These are phyloP conservation scores for Pachycephala philippinensis DNA, from an alignment of 2,113 vertebrate genomes.

Conservation along the genomic window DNA sequence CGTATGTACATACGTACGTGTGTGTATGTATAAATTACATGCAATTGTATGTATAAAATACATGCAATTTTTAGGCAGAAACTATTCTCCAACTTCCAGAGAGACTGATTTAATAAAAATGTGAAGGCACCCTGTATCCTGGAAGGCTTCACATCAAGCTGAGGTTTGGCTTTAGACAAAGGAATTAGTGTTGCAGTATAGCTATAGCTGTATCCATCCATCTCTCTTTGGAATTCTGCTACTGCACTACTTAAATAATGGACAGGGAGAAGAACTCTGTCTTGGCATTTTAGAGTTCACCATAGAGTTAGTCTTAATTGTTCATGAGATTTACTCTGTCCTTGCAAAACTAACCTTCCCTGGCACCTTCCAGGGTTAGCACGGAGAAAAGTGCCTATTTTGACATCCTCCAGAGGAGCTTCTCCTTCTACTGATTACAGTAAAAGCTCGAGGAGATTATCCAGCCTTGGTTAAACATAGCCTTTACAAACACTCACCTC, in stretches of 20 bases:
- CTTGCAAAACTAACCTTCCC: background rate
- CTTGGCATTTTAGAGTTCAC: background rate
- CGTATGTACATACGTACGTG: background rate
- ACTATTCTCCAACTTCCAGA: background rate
- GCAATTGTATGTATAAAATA: background rate
- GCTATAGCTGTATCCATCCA: background rate
- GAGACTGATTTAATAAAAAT: background rate
- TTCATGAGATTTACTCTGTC: background rate
- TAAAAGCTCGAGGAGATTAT: background rate
- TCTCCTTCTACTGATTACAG: background rate
- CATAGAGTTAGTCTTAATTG: background rate
- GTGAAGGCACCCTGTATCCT: background rate
- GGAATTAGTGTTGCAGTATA: background rate
- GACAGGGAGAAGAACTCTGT: background rate
- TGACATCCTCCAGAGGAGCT: background rate
- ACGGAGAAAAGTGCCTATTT: background rate
- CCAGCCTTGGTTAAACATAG: background rate
- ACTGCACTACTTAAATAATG: background rate
- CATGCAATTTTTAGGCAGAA: background rate
- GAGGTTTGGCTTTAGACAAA: background rate
- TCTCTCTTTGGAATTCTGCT: background rate
- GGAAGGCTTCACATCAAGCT: background rate
- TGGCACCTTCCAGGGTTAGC: background rate
- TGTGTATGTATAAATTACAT: background rate
- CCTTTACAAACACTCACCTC: background rate